These are phyloP conservation scores for Ophonus ardosiacus DNA, from an alignment of 2,888 invertebrate genomes.

Conservation along the genomic window DNA sequence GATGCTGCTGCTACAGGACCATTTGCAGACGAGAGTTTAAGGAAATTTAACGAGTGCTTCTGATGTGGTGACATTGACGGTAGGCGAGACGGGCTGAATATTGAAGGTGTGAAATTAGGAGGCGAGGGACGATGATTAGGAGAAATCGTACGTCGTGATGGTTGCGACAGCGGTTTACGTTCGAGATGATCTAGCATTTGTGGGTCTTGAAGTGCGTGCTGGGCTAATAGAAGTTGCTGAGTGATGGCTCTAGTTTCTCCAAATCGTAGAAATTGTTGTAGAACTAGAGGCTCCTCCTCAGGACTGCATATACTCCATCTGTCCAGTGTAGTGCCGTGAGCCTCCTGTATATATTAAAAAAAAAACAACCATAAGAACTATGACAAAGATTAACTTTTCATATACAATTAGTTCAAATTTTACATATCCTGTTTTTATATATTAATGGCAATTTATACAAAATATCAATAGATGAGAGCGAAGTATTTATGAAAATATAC, in stretches of 20 bases:
- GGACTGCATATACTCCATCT: constrained; percentile 92
- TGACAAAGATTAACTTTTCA: background rate
- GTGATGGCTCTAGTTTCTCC: constrained; percentile 92
- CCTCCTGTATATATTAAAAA: constrained; percentile 82
- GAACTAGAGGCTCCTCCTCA: constrained; percentile 93
- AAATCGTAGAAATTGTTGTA: constrained; percentile 94
- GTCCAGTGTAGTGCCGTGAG: constrained; percentile 89
- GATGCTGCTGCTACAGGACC: constrained; percentile 73
- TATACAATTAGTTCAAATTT: background rate
- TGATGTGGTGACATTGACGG: constrained; percentile 77
- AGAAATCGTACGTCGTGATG: constrained; percentile 80
- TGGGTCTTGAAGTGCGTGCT: constrained; percentile 79
- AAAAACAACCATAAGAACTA: constrained; percentile 17
- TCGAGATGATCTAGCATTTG: constrained; percentile 79
- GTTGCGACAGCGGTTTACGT: constrained; percentile 73
- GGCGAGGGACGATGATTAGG: constrained; percentile 83
- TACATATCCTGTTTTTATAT: background rate
- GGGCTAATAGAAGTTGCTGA: constrained; percentile 81
- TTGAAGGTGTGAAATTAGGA: constrained; percentile 77
- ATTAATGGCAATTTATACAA: background rate
- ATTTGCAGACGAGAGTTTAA: constrained; percentile 75
- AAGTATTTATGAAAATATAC: constrained; percentile 26
- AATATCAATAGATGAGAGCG: background rate
- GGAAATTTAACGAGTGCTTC: constrained; percentile 75
- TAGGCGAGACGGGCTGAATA: constrained; percentile 73